Evolutionary conservation across 1,140 invertebrate species (phyloP).

Genomic region (Trichonephila inaurata): DNA sequence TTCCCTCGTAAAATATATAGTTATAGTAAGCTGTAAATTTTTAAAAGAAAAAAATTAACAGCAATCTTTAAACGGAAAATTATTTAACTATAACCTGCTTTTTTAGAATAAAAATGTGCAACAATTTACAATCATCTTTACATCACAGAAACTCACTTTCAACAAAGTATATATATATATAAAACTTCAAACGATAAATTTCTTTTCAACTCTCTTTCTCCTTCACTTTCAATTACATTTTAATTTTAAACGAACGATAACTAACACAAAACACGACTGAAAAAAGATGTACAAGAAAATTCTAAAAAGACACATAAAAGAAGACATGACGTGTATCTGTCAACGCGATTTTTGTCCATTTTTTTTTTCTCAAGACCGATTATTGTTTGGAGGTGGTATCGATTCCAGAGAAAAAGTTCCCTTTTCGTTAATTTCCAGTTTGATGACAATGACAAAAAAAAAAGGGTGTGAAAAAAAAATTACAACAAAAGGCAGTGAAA

Average conservation of each 20-base stretch:
- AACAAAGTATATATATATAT: neutral
- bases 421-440: constrained; percentile 51
- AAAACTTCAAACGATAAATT: neutral
- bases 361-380: constrained; percentile 1
- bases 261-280: neutral
- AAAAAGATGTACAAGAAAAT: neutral
- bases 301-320: neutral
- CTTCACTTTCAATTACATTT: neutral
- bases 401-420: constrained; percentile 31
- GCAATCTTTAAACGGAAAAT: no score
- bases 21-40: no score
- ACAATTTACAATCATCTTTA: no score
- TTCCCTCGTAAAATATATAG: no score
- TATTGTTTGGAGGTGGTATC: constrained; percentile 16
- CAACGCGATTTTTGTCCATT: constrained; percentile 17
- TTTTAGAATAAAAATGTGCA: no score
- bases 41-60: no score
- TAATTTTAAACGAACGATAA: neutral
- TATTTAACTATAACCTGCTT: no score
- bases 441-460: constrained; percentile 44
- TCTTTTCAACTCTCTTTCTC: neutral
- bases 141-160: no score
- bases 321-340: constrained; percentile 5
- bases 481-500: constrained; percentile 19
- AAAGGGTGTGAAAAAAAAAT: neutral